Conservation (phyloP, 2,888 invertebrate genomes). For the Phaonia tiefii region DNA sequence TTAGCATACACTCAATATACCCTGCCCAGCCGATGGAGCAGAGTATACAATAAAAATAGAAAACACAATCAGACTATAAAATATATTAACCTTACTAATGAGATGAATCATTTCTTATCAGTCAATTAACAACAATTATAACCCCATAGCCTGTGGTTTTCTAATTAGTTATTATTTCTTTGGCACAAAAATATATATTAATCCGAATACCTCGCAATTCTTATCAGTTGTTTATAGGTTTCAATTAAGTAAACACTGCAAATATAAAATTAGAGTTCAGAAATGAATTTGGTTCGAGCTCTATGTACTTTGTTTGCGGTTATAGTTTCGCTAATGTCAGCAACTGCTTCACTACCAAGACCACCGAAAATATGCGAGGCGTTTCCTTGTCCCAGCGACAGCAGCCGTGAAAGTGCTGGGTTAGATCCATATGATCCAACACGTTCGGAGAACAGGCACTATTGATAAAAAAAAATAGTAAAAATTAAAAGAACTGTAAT, state of each 20-base stretch:
- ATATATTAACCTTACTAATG: no score
- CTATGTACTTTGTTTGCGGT: not conserved
- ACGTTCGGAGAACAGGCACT: not conserved
- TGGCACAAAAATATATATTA: no score
- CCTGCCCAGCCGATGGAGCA: no score
- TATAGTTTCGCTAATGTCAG: not conserved
- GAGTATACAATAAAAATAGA: no score
- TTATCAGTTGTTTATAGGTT: no score
- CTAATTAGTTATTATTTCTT: no score
- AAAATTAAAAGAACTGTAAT: not conserved
- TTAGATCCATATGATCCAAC: constrained; percentile 13
- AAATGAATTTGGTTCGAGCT: not conserved
- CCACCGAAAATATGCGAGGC: constrained; percentile 4
- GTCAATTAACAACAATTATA: no score
- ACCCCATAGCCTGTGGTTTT: no score
- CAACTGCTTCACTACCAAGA: not conserved
- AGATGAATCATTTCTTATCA: no score
- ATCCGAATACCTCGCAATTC: no score
- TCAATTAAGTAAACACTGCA: not conserved
- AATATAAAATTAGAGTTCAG: not conserved
- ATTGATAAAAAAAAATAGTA: not conserved
- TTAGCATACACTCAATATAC: no score
- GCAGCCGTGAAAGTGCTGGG: constrained; percentile 6
- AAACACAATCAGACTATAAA: no score
- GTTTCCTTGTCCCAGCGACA: not conserved